phyloP scores from a whole-genome alignment of 2,113 vertebrate genomes.

The Myrmophylax atrothorax region DNA sequence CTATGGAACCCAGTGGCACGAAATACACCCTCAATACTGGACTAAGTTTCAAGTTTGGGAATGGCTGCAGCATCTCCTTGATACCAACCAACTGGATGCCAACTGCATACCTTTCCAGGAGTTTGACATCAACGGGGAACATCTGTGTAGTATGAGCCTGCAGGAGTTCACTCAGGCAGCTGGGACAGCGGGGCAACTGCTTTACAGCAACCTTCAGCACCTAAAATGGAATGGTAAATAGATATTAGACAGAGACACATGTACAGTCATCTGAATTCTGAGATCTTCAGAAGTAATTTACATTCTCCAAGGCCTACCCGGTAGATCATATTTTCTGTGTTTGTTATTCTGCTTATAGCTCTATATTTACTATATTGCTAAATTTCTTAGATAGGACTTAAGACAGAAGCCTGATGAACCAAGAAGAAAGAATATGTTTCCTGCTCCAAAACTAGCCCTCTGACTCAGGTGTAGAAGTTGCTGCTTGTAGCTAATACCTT shows the following conservation, averaged over 20 bases:
- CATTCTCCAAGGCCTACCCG: background rate
- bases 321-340: background rate
- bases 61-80: constrained; percentile 96
- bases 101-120: constrained; percentile 91
- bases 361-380: background rate
- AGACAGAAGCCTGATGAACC: background rate
- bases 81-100: constrained; percentile 93
- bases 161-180: constrained; percentile 91
- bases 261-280: background rate
- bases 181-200: constrained; percentile 86
- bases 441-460: background rate
- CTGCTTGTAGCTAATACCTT: background rate
- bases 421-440: background rate
- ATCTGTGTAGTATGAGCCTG: constrained; percentile 89
- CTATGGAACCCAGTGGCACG: constrained; percentile 85
- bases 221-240: constrained; percentile 90
- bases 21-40: constrained; percentile 93
- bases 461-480: background rate
- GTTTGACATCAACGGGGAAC: constrained; percentile 92
- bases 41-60: constrained; percentile 98
- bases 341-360: background rate
- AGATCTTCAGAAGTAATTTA: background rate
- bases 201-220: constrained; percentile 89
- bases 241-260: background rate
- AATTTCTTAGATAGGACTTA: background rate